A percentile compares a stretch with the other conserved stretches of the same genome.
These are phyloP conservation scores for Characodon lateralis DNA, from an alignment of 2,797 vertebrate genomes.

Conservation along the genomic window DNA sequence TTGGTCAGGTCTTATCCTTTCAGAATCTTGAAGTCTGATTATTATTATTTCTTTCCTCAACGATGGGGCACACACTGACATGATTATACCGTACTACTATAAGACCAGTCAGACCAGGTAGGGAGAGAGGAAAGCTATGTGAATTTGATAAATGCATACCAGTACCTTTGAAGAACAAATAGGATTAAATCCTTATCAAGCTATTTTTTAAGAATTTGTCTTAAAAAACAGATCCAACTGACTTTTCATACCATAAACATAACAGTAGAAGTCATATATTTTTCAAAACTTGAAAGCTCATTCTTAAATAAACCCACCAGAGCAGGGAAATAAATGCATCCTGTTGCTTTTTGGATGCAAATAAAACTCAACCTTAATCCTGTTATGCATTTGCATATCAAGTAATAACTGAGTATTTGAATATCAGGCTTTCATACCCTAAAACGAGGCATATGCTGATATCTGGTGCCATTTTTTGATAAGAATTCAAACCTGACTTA, in stretches of 20 bases:
- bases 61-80: conserved; percentile 42
- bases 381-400: conserved; percentile 51
- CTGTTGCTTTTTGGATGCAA: conserved; percentile 51
- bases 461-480: conserved; percentile 35
- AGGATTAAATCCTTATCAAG: conserved; percentile 43
- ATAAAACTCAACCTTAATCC: conserved; percentile 39
- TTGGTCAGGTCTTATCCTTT: conserved; percentile 25
- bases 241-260: conserved; percentile 59
- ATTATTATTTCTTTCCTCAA: conserved; percentile 26
- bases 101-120: conserved; percentile 9
- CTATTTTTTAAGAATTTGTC: conserved; percentile 65
- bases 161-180: conserved; percentile 28
- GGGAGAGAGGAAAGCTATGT: conserved; percentile 4
- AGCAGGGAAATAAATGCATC: conserved; percentile 28
- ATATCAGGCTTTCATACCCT: conserved; percentile 30
- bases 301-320: conserved; percentile 48
- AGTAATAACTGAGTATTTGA: conserved; percentile 34
- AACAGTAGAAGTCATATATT: conserved; percentile 45
- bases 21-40: conserved; percentile 24
- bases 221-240: conserved; percentile 32
- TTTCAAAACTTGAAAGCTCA: conserved; percentile 50
- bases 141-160: conserved; percentile 51
- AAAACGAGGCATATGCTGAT: conserved; percentile 25
- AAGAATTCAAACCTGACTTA: conserved; percentile 33
- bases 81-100: conserved; percentile 43